Percentiles rank a stretch among this genome's conserved stretches.
Conservation (phyloP, 1,140 invertebrate genomes). For the Cotesia typhae region DNA sequence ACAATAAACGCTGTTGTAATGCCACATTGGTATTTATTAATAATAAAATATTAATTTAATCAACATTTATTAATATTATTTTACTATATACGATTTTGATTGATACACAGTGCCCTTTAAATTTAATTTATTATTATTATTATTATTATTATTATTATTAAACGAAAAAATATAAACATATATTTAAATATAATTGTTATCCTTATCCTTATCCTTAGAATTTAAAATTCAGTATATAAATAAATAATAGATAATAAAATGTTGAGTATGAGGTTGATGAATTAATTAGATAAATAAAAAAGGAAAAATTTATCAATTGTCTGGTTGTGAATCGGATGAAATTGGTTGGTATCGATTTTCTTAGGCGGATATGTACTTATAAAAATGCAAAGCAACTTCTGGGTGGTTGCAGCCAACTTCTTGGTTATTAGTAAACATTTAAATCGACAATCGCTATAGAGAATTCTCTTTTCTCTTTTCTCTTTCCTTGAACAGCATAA, state of each 20-base stretch:
- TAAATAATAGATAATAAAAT: neutral
- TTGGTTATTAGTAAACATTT: conserved; percentile 68
- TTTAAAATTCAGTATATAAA: neutral
- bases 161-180: too few relatives aligned
- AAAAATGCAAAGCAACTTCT: conserved; percentile 67
- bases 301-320: neutral
- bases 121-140: conserved; percentile 61
- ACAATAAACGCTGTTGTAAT: conserved; percentile 40
- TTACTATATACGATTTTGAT: too few relatives aligned
- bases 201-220: neutral
- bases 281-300: too few relatives aligned
- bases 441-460: conserved; percentile 64
- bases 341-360: conserved; percentile 45
- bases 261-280: too few relatives aligned
- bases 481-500: conserved; percentile 45
- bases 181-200: too few relatives aligned
- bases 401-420: conserved; percentile 65
- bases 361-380: conserved; percentile 58
- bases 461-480: too few relatives aligned
- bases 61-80: too few relatives aligned
- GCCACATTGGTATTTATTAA: conserved; percentile 59
- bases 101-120: conserved; percentile 60
- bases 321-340: too few relatives aligned
- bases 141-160: conserved; percentile 49
- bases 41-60: conserved; percentile 6